Evolutionary conservation across 2,888 invertebrate species (phyloP), one percentile per base, ranked within the genome.

Genomic region (Microplitis deprimator): DNA sequence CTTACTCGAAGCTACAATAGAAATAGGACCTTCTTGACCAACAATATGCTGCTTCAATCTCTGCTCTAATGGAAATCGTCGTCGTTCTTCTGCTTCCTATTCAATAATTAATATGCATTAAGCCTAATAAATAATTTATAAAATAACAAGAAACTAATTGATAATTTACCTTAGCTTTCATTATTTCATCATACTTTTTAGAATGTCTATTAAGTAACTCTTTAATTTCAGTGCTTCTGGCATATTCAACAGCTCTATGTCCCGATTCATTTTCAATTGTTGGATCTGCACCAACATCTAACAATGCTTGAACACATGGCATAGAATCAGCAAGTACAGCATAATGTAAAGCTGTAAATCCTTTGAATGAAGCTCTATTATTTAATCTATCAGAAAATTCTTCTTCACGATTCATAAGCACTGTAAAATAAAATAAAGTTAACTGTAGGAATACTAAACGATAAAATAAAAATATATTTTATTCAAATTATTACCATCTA

Each of bases 261-360:
- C 96, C 96, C 74, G 94, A 92, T 86, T 95, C 95, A 90, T 96
- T 96, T 85, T 94, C 93, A 79, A 93, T 89, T 13, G 93, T 92
- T 6, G 95, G 95, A 91, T 95, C 93, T 2, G 95, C 95, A 79
- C 96, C 96, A 83, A 92, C 92, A 78, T 94, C 93, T 10, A 97
- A 90, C 73, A 97, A 91, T 61, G 92, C 90, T 84, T 92, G 91
- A 6, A 95, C 93, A 60, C 93, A 91, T 29, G 91, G 91, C 3
- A 91, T 85, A 81, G 94, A 93, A 90, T 96, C 94, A 1, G 93
- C 92, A 67, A 97, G 91, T 72, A 94, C 96, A 8, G 97, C 97
- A 91, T 97, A 97, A 90, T 97, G 97, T 81, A 97, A 91, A 70
- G 97, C 94, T 75, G 97, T 97, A 90, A 96, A 96, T 50, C 96